Conservation (phyloP, 2,113 vertebrate genomes). For the Oreochromis aureus region DNA sequence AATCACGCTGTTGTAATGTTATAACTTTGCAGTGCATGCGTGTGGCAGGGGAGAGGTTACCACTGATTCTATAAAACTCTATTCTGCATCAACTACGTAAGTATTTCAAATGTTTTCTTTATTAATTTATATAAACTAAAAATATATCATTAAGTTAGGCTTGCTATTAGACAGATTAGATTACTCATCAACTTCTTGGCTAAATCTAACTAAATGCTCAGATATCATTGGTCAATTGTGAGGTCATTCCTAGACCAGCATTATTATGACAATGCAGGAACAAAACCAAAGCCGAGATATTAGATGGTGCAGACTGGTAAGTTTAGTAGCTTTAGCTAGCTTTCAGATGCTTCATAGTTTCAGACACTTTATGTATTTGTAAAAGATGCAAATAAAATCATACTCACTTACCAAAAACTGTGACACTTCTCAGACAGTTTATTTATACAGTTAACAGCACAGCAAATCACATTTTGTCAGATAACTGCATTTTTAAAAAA, state of each 20-base stretch:
- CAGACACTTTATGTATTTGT: not conserved
- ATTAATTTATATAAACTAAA: not conserved
- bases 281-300: not conserved
- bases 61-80: not conserved
- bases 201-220: not conserved
- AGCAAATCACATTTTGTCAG: not conserved
- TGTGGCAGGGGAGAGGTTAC: not conserved
- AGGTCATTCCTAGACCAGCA: not conserved
- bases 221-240: accelerated
- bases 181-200: not conserved
- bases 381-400: not conserved
- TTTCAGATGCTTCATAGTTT: not conserved
- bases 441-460: not conserved
- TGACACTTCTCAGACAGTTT: not conserved
- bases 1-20: not conserved
- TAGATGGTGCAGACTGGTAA: not conserved
- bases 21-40: not conserved
- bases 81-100: not conserved
- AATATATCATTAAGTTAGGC: not conserved
- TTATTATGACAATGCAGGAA: not conserved
- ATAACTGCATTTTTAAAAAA: not conserved
- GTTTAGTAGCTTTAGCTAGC: not conserved
- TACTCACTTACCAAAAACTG: not conserved
- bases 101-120: not conserved
- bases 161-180: not conserved